A percentile compares a stretch with the other conserved stretches of the same genome.
phyloP scores from a whole-genome alignment of 2,113 vertebrate genomes.

The Semicossyphus pulcher region DNA sequence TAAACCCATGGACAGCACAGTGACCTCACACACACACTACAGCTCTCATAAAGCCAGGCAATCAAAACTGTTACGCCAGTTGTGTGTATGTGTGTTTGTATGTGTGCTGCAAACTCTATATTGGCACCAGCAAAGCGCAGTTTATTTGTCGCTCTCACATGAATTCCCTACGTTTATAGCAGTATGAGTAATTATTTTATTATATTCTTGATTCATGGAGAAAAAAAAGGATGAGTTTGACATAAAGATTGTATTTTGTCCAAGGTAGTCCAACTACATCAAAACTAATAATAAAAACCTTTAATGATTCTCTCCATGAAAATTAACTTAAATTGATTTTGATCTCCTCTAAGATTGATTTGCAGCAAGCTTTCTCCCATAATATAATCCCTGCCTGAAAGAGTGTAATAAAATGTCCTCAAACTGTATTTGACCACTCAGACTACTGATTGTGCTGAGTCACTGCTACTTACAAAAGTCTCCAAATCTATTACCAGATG shows the following conservation, averaged over 20 bases:
- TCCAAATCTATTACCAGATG: not conserved
- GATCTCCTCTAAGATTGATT: not conserved
- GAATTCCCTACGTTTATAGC: no score
- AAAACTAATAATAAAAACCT: constrained; percentile 5
- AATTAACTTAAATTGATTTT: not conserved
- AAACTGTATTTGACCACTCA: not conserved
- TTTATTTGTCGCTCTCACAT: not conserved
- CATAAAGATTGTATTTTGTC: not conserved
- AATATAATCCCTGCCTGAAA: not conserved
- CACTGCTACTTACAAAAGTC: not conserved
- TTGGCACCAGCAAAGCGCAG: constrained; percentile 6
- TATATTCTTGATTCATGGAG: not conserved
- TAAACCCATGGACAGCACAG: not conserved
- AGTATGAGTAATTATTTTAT: no score
- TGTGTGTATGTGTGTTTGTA: not conserved
- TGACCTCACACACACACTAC: constrained; percentile 13
- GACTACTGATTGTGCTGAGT: not conserved
- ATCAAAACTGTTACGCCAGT: constrained; percentile 7
- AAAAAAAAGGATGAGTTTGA: not conserved
- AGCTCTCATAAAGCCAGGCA: constrained; percentile 21
- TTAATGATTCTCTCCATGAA: not conserved
- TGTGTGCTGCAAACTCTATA: not conserved
- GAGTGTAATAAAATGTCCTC: not conserved
- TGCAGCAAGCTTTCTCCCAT: not conserved
- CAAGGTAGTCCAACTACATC: not conserved